phyloP scores from a whole-genome alignment of 2,113 vertebrate species.

The Anarrhichthys ocellatus region DNA sequence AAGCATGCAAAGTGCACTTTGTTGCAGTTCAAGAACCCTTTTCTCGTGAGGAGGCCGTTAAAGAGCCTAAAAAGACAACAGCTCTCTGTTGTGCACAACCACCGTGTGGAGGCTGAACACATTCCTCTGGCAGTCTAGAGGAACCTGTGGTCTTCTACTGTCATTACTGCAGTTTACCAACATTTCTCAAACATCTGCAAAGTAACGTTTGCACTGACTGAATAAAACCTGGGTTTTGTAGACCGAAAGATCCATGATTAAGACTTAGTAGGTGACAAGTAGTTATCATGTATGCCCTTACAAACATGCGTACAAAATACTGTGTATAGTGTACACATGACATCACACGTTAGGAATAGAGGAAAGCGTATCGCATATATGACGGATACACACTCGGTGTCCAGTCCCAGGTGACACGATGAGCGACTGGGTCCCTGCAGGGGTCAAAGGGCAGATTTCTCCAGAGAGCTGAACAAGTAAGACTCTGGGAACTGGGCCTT shows the following conservation, averaged over 20 bases:
- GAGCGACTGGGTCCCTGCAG: conserved; percentile 24
- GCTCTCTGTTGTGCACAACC: conserved; percentile 51
- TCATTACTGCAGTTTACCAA: conserved; percentile 71
- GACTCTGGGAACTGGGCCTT: conserved; percentile 70
- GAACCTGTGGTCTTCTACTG: conserved; percentile 71
- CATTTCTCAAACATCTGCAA: conserved; percentile 56
- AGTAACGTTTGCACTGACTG: conserved; percentile 31
- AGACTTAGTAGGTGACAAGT: neutral
- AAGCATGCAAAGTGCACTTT: conserved; percentile 9
- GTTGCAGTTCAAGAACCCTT: conserved; percentile 1
- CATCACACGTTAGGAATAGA: neutral
- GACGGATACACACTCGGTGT: neutral
- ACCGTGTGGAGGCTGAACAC: conserved; percentile 44
- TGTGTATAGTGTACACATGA: neutral
- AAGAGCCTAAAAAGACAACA: conserved; percentile 64
- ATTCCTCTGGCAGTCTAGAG: conserved; percentile 75
- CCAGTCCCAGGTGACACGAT: conserved; percentile 57
- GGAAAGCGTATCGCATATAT: neutral
- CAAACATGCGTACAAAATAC: neutral
- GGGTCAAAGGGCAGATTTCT: conserved; percentile 67
- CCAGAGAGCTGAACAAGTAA: conserved; percentile 47
- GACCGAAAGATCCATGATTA: neutral
- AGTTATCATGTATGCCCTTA: neutral
- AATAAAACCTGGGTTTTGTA: neutral
- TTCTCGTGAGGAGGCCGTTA: conserved; percentile 10